A percentile compares a stretch with the other conserved stretches of the same genome.
Evolutionary conservation across 2,888 invertebrate genomes (phyloP).

Genomic region (Acrobasis consociella): DNA sequence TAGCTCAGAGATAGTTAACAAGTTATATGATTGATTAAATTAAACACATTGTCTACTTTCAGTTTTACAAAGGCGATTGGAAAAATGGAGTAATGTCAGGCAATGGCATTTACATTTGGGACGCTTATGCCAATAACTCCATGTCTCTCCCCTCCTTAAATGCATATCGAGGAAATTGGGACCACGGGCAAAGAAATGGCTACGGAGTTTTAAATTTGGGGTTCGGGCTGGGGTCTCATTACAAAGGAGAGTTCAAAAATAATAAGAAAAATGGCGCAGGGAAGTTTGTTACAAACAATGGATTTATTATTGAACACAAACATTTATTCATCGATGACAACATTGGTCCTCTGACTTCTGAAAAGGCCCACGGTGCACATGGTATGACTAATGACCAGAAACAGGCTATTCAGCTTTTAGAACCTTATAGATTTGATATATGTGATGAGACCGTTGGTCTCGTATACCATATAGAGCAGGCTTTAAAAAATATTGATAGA

Average conservation of each 20-base stretch:
- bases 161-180: constrained; percentile 81
- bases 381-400: constrained; percentile 35
- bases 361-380: constrained; percentile 29
- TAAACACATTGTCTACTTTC: constrained; percentile 16
- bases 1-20: too few relatives aligned
- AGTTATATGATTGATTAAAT: too few relatives aligned
- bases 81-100: constrained; percentile 80
- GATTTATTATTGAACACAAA: constrained; percentile 70
- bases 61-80: constrained; percentile 85
- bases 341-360: constrained; percentile 48
- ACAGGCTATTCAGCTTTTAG: constrained; percentile 32
- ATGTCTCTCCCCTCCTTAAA: constrained; percentile 79
- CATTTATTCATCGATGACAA: constrained; percentile 80
- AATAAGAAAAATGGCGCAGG: constrained; percentile 83
- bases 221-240: constrained; percentile 76
- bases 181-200: constrained; percentile 78
- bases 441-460: constrained; percentile 69
- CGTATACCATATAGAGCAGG: constrained; percentile 67
- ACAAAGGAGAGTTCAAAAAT: constrained; percentile 79
- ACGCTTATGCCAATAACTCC: constrained; percentile 72
- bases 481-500: constrained; percentile 62
- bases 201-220: constrained; percentile 76
- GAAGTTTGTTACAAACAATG: constrained; percentile 80
- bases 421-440: constrained; percentile 55
- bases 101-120: constrained; percentile 84